phyloP scores from a whole-genome alignment of 1,140 invertebrate genomes.

The Leptopilina clavipes region DNA sequence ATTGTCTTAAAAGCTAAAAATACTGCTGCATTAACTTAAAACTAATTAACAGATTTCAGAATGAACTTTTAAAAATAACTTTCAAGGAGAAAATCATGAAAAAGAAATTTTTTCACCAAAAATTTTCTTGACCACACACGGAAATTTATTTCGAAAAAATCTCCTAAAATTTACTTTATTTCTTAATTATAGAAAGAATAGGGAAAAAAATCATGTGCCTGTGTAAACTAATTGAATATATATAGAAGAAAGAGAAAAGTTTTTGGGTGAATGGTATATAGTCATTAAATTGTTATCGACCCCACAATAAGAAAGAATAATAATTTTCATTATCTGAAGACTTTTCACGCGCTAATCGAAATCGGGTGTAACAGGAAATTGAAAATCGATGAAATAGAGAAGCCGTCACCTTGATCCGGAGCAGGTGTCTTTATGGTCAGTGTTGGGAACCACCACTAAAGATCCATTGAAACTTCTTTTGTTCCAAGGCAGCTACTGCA shows the following conservation, averaged over 20 bases:
- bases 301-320: not conserved
- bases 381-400: slow-evolving; percentile 10
- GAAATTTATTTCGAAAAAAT: too few relatives aligned
- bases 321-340: not conserved
- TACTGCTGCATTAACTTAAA: too few relatives aligned
- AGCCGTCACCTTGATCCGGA: slow-evolving; percentile 17
- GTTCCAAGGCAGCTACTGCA: not conserved
- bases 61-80: too few relatives aligned
- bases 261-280: not conserved
- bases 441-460: not conserved
- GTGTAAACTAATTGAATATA: too few relatives aligned
- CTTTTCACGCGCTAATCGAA: slow-evolving; percentile 18
- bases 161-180: too few relatives aligned
- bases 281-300: not conserved
- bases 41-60: too few relatives aligned
- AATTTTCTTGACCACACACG: too few relatives aligned
- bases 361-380: slow-evolving; percentile 33
- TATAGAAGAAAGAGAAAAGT: too few relatives aligned
- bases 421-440: slow-evolving; percentile 19
- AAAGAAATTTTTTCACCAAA: not conserved
- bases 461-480: slow-evolving; percentile 3
- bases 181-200: too few relatives aligned
- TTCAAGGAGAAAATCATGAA: too few relatives aligned
- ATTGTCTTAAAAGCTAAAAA: too few relatives aligned
- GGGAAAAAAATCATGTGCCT: too few relatives aligned